Evolutionary conservation across 2,888 invertebrate genomes (phyloP).

Genomic region (Nipponacmea schrenckii): DNA sequence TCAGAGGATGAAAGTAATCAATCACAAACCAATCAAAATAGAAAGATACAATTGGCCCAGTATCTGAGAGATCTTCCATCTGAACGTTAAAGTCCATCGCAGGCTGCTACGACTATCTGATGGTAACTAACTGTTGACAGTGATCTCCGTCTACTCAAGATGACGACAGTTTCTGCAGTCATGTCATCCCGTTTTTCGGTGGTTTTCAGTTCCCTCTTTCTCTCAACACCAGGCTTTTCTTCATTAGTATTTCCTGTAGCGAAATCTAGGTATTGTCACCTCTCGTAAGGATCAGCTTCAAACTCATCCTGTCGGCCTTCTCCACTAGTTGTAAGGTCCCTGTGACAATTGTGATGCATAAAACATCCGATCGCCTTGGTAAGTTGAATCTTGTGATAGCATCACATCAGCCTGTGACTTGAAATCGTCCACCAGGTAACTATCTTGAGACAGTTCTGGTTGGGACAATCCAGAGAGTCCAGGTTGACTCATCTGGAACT

Average conservation of each 20-base stretch:
- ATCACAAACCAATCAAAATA: conserved; percentile 14
- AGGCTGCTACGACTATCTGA: background rate
- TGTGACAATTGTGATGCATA: conserved; percentile 68
- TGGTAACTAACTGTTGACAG: background rate
- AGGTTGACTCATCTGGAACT: conserved; percentile 70
- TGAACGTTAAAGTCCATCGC: background rate
- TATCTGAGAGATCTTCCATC: background rate
- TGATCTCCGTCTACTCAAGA: too few species aligned
- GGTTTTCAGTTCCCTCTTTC: too few species aligned
- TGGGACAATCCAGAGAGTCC: conserved; percentile 74
- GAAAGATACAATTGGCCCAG: conserved; percentile 18
- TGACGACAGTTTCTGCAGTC: too few species aligned
- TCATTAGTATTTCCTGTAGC: too few species aligned
- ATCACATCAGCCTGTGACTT: conserved; percentile 95
- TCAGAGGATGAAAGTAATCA: too few species aligned
- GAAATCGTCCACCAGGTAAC: conserved; percentile 83
- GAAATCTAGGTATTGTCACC: too few species aligned
- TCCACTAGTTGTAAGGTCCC: conserved; percentile 63
- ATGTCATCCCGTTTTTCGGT: too few species aligned
- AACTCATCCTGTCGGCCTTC: too few species aligned
- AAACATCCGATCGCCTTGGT: conserved; percentile 75
- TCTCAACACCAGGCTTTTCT: too few species aligned
- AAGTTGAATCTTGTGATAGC: conserved; percentile 90
- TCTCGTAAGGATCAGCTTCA: too few species aligned
- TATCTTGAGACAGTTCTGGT: conserved; percentile 77